These are phyloP conservation scores for Falco novaeseelandiae DNA, from an alignment of 2,797 vertebrate genomes.

Conservation along the genomic window DNA sequence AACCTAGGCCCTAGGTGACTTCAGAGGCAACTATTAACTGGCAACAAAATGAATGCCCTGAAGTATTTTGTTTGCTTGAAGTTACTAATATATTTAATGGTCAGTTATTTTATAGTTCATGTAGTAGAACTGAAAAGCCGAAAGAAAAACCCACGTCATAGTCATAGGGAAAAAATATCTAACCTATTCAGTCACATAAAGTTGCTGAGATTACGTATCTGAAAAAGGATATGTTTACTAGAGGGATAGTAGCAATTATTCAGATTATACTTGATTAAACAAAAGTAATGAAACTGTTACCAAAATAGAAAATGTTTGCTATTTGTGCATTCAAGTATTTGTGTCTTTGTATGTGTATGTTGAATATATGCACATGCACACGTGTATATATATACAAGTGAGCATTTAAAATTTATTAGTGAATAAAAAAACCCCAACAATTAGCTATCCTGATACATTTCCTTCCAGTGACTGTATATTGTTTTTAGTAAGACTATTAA, in stretches of 20 bases:
- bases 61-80: not conserved
- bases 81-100: not conserved
- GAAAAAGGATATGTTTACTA: not conserved
- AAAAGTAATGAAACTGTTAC: not conserved
- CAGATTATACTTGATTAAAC: not conserved
- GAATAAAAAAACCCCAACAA: not conserved
- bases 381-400: not conserved
- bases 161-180: not conserved
- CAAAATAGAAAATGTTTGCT: not conserved
- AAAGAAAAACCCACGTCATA: not conserved
- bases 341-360: not conserved
- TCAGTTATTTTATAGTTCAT: not conserved
- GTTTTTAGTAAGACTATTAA: constrained; percentile 28
- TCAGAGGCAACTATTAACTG: not conserved
- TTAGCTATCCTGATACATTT: not conserved
- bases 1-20: not conserved
- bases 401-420: not conserved
- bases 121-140: not conserved
- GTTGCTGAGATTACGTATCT: not conserved
- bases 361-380: rapidly evolving
- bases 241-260: not conserved
- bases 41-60: not conserved
- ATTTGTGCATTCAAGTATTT: not conserved
- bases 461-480: not conserved
- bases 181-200: not conserved